Base-by-base conservation (phyloP, 2,797 vertebrate species). In the Podargus strigoides region DNA sequence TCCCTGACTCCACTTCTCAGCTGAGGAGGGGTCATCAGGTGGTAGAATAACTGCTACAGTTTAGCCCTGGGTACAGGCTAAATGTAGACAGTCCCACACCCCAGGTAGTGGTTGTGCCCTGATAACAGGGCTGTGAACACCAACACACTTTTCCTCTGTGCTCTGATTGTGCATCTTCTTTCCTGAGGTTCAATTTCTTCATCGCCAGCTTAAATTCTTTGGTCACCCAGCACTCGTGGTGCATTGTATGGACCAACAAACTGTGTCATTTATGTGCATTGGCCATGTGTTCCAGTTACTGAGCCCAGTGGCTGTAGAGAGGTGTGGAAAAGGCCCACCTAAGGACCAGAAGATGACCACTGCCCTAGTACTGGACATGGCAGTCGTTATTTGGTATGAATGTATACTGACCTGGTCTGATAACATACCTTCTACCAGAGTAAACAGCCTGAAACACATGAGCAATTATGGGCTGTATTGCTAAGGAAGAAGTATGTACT, bases 51-150 rank as follows among this genome's bases (percentile, higher is more conserved):
- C n/a, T n/a, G n/a, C n/a, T n/a, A n/a, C n/a, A n/a, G n/a, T n/a
- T n/a, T n/a, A n/a, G n/a, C n/a, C n/a, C n/a, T n/a, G n/a, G n/a
- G n/a, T n/a, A n/a, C n/a, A n/a, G n/a, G n/a, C n/a, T n/a, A n/a
- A n/a, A n/a, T n/a, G n/a, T n/a, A n/a, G n/a, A n/a, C n/a, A n/a
- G n/a, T 47, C 30, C 27, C 64, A 66, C 39, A 21, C 23, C 3
- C 0, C 21, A 47, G 52, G 23, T 5, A 36, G 37, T 0, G 2
- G 30, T 30, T 2, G 0, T 26, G 37, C 34, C 63, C 42, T 23
- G 28, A 3, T 32, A 39, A 34, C 21, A 12, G 44, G 11, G 3
- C 70, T 66, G 42, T 68, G 28, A 36, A 20, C n/a, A 7, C 7
- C 63, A 28, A 6, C 28, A 2, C 0, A 0, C 32, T 75, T 21